Evolutionary conservation across 2,888 invertebrate species (phyloP).

Genomic region (Noctuana brunneofusca): DNA sequence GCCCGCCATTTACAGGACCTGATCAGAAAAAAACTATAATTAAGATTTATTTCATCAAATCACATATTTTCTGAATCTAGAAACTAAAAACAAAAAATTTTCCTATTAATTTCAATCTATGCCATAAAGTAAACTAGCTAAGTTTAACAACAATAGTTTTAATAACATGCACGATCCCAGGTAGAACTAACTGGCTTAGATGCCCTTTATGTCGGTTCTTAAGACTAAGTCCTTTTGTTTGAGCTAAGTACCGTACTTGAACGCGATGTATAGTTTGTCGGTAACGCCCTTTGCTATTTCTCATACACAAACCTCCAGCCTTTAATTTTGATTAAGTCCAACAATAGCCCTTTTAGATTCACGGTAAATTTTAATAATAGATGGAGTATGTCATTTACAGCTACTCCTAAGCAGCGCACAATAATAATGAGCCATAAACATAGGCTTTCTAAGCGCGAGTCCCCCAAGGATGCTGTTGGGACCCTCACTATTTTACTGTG

Average conservation of each 20-base stretch:
- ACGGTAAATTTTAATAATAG: constrained; percentile 77
- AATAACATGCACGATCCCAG: neutral
- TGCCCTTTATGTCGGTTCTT: constrained; percentile 15
- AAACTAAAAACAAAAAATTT: no score
- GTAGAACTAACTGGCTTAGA: constrained; percentile 1
- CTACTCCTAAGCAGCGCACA: constrained; percentile 74
- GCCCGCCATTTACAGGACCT: constrained; percentile 70
- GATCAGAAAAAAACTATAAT: constrained; percentile 42
- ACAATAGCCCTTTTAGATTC: constrained; percentile 66
- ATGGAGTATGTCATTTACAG: constrained; percentile 79
- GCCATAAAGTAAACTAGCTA: neutral
- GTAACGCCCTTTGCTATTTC: constrained; percentile 30
- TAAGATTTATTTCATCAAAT: no score
- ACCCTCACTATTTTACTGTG: constrained; percentile 70
- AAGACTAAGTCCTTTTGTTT: constrained; percentile 29
- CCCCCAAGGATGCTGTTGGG: constrained; percentile 69
- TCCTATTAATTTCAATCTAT: neutral
- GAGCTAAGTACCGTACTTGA: constrained; percentile 26
- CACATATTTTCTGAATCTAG: neutral
- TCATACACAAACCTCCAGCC: constrained; percentile 38
- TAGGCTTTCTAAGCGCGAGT: constrained; percentile 64
- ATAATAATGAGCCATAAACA: constrained; percentile 81
- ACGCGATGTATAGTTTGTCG: constrained; percentile 25
- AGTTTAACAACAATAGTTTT: constrained; percentile 2
- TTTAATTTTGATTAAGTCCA: constrained; percentile 64